Base-by-base conservation (phyloP, 2,888 invertebrate species). In the Tanytarsus gracilentus region DNA sequence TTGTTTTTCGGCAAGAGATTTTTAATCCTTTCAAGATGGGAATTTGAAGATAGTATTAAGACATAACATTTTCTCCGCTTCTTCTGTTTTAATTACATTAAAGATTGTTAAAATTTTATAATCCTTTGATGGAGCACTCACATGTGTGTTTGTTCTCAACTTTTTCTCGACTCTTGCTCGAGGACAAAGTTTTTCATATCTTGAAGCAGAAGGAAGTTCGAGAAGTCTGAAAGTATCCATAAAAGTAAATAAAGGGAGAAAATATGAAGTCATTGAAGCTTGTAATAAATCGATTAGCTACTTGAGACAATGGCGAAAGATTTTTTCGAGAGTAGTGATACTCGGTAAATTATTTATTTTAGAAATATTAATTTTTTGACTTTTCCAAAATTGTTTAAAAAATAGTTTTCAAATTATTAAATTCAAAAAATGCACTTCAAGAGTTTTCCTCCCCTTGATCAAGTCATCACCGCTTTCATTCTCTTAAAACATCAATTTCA, bases 211-310 rank as follows among this genome's bases (percentile, higher is more conserved):
- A n/a, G n/a, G n/a, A n/a, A n/a, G n/a, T n/a, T n/a, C n/a, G n/a
- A 30, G 8, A 51, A 51, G 44, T 44, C 44, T 44, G 44, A 44
- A 44, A 44, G 44, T 44, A 44, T 44, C 44, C 44, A 44, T 44
- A 44, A 44, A 44, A 44, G 44, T 44, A 51, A 25, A 51, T 25
- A 51, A 29, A 29, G 14, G 18, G 21, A 26, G 26, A 18, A 23
- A 23, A 25, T 23, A 29, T 44, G 21, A 51, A 51, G 51, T 51
- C 51, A 51, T 51, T 51, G 29, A 51, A 30, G 51, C 51, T 51
- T 30, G 30, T 51, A 27, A 30, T 51, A 51, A 51, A 51, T 51
- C 51, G 51, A 51, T 51, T 51, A 51, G 51, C 14, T 49, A 14
- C 9, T 18, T n/a, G 5, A 5, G 11, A 7, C 21, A 23, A n/a